These are phyloP conservation scores for Drosophila paracracens DNA, from an alignment of 2,888 invertebrate genomes.

Conservation along the genomic window DNA sequence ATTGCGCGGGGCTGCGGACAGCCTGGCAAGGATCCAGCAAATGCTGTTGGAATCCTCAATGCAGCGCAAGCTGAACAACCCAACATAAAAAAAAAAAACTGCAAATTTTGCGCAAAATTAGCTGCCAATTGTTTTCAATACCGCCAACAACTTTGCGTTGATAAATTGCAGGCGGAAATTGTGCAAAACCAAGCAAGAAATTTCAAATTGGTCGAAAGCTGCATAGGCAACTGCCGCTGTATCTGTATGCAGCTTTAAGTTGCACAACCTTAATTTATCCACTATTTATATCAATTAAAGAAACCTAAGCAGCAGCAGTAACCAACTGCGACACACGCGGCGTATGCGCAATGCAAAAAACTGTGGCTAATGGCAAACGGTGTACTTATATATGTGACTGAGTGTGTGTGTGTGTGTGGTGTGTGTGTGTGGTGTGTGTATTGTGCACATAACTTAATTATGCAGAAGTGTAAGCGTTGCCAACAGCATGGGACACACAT, in stretches of 20 bases:
- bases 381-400: slow-evolving; percentile 19
- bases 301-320: slow-evolving; percentile 34
- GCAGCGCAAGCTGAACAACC: slow-evolving; percentile 25
- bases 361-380: slow-evolving; percentile 52
- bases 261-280: slow-evolving; percentile 56
- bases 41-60: slow-evolving; percentile 40
- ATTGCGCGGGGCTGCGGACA: not conserved
- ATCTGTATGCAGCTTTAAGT: slow-evolving; percentile 27
- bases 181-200: slow-evolving; percentile 71
- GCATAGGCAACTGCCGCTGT: slow-evolving; percentile 33
- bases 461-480: slow-evolving; percentile 76
- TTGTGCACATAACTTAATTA: slow-evolving; percentile 76
- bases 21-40: slow-evolving; percentile 51
- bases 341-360: slow-evolving; percentile 67
- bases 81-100: slow-evolving; percentile 54
- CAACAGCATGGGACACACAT: slow-evolving; percentile 40
- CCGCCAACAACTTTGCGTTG: slow-evolving; percentile 62
- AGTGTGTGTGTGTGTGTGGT: slow-evolving; percentile 3
- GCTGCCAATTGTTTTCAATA: slow-evolving; percentile 77
- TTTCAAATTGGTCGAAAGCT: slow-evolving; percentile 62
- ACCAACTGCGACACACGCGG: slow-evolving; percentile 43
- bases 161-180: slow-evolving; percentile 71
- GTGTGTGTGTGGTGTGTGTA: slow-evolving; percentile 28
- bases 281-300: slow-evolving; percentile 73
- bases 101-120: slow-evolving; percentile 75